Evolutionary conservation across 2,113 vertebrate genomes (phyloP).

Genomic region (Poecilia latipinna): DNA sequence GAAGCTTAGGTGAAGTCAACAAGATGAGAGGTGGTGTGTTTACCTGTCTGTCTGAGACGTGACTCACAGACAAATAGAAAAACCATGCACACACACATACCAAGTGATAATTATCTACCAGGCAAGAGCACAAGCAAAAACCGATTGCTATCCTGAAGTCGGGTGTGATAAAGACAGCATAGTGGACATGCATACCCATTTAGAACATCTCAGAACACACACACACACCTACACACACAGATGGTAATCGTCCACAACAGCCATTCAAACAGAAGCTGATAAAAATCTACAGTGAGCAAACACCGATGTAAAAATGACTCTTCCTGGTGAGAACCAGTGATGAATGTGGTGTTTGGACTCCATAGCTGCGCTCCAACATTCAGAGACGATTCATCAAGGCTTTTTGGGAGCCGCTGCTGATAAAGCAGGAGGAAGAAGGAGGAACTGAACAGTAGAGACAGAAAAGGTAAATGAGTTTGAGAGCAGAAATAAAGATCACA

Average conservation of each 20-base stretch:
- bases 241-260: constrained; percentile 44
- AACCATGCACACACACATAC: neutral
- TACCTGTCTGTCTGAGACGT: constrained; percentile 46
- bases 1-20: constrained; percentile 67
- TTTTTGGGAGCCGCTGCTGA: constrained; percentile 37
- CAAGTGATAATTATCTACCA: constrained; percentile 42
- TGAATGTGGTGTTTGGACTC: constrained; percentile 28
- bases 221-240: neutral
- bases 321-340: constrained; percentile 19
- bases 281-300: constrained; percentile 19
- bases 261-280: constrained; percentile 42
- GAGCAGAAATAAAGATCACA: constrained; percentile 51
- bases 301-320: constrained; percentile 27
- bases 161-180: constrained; percentile 31
- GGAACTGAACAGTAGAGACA: constrained; percentile 45
- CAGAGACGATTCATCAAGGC: constrained; percentile 46
- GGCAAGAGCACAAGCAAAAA: constrained; percentile 21
- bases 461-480: constrained; percentile 65
- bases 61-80: constrained; percentile 1
- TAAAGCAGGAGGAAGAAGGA: constrained; percentile 55
- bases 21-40: constrained; percentile 61
- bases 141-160: constrained; percentile 31
- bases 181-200: constrained; percentile 45
- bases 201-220: constrained; percentile 8
- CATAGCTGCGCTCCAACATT: constrained; percentile 46